phyloP scores from a whole-genome alignment of 2,797 vertebrate species.

The Coracias cyanogaster region DNA sequence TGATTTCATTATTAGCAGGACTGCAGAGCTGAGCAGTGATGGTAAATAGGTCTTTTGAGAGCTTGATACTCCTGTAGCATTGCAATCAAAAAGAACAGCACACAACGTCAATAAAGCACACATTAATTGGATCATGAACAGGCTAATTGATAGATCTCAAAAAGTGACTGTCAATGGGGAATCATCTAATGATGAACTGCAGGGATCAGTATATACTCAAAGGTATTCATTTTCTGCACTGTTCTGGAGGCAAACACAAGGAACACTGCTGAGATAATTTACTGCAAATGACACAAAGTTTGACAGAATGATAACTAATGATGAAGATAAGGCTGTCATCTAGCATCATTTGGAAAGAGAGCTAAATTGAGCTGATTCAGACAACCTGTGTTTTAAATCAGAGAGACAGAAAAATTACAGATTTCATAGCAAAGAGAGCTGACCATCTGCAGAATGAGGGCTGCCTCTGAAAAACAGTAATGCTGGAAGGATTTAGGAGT shows the following conservation, averaged over 20 bases:
- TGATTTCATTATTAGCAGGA: neutral
- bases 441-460: neutral
- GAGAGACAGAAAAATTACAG: neutral
- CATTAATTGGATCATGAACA: neutral
- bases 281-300: neutral
- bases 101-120: neutral
- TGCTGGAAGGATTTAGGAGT: neutral
- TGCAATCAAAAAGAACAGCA: neutral
- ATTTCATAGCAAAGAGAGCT: neutral
- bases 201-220: neutral
- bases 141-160: neutral
- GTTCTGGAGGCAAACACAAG: neutral
- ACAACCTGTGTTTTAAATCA: neutral
- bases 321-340: conserved; percentile 8
- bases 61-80: neutral
- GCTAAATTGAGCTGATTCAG: neutral
- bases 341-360: neutral
- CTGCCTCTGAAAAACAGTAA: neutral
- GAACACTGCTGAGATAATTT: neutral
- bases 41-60: neutral
- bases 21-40: neutral
- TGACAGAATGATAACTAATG: conserved; percentile 24
- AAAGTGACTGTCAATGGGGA: neutral
- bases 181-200: neutral
- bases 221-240: neutral